phyloP scores from a whole-genome alignment of 2,888 invertebrate species.

The Acleris holmiana region DNA sequence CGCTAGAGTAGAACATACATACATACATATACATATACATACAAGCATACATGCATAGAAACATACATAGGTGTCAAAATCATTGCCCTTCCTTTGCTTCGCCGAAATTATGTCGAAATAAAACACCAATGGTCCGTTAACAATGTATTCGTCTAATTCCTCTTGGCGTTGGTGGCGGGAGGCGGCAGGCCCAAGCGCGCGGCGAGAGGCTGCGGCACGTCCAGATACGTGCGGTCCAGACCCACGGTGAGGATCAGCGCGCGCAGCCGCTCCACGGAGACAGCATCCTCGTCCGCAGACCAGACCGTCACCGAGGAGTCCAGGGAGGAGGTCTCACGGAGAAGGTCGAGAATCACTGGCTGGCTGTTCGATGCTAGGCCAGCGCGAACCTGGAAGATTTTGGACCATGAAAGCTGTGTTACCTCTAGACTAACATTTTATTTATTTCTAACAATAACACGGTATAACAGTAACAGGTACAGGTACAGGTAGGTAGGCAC shows the following conservation, averaged over 20 bases:
- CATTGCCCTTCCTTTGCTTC: too few relatives aligned
- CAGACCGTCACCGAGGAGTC: conserved; percentile 91
- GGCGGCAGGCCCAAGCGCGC: conserved; percentile 77
- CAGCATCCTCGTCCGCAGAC: conserved; percentile 87
- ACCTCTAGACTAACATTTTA: too few relatives aligned
- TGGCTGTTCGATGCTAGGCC: conserved; percentile 86
- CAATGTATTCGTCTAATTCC: conserved; percentile 49
- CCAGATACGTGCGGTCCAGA: conserved; percentile 88
- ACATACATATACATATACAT: too few relatives aligned
- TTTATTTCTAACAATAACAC: too few relatives aligned
- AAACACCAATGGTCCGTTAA: conserved; percentile 27
- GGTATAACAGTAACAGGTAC: too few relatives aligned
- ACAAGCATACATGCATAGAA: too few relatives aligned
- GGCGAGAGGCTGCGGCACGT: conserved; percentile 88
- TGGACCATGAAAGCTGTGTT: background rate
- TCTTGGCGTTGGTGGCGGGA: conserved; percentile 53
- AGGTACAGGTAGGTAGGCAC: too few relatives aligned
- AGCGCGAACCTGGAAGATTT: conserved; percentile 65
- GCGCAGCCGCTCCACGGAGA: conserved; percentile 87
- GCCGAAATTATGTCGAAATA: background rate
- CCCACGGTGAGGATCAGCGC: conserved; percentile 88
- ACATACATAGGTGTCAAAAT: too few relatives aligned
- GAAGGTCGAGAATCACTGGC: conserved; percentile 84
- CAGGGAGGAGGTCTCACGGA: conserved; percentile 77
- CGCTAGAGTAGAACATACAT: too few relatives aligned